These are phyloP conservation scores for Eulemur coronatus DNA, from an alignment of 2,797 vertebrate species.

Conservation along the genomic window DNA sequence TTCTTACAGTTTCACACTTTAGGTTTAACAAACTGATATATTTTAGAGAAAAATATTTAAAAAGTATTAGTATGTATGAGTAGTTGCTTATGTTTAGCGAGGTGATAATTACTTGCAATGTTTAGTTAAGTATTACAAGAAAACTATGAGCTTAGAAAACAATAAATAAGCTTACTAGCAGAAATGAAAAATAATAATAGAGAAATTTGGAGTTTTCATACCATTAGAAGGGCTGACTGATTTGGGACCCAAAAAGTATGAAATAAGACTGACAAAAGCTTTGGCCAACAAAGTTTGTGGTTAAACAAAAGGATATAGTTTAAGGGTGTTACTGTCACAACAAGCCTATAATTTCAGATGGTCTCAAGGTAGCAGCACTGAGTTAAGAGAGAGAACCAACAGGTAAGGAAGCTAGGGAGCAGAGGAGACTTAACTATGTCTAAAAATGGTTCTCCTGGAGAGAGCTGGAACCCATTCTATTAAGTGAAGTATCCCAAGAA, in stretches of 20 bases:
- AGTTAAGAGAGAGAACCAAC: not conserved
- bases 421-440: not conserved
- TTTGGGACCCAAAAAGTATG: not conserved
- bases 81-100: not conserved
- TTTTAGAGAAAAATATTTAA: not conserved
- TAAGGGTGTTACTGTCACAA: not conserved
- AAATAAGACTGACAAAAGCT: not conserved
- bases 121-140: not conserved
- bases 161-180: not conserved
- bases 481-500: no score
- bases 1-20: no score
- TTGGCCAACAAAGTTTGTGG: not conserved
- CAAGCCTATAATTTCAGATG: not conserved
- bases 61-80: not conserved
- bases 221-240: not conserved
- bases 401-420: not conserved
- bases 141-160: not conserved
- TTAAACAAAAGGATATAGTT: not conserved
- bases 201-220: not conserved
- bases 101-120: not conserved
- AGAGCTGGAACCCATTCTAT: no score
- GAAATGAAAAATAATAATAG: not conserved
- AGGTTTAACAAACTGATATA: not conserved
- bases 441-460: not conserved
- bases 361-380: not conserved